These are phyloP conservation scores for Lochmaea capreae DNA, from an alignment of 2,888 invertebrate species.

Conservation along the genomic window DNA sequence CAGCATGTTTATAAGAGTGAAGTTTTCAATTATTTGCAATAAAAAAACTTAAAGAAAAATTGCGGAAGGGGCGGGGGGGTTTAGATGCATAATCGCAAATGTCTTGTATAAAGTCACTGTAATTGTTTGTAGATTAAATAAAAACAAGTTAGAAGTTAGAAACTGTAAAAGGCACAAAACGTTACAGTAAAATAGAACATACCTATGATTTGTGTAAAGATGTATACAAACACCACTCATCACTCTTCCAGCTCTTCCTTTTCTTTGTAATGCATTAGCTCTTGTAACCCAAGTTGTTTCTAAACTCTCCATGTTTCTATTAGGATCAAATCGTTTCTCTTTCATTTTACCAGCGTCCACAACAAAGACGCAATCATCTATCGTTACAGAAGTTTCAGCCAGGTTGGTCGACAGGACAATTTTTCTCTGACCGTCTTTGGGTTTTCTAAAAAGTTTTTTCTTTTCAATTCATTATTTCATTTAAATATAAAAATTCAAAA, in stretches of 20 bases:
- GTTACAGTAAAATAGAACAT: not conserved
- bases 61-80: too few species aligned
- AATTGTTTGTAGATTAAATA: too few species aligned
- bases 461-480: not conserved
- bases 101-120: too few species aligned
- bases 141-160: too few species aligned
- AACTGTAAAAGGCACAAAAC: not conserved
- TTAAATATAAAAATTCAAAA: not conserved
- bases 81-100: too few species aligned
- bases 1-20: too few species aligned
- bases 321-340: constrained; percentile 85
- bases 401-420: constrained; percentile 93
- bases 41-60: too few species aligned
- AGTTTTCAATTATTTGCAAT: too few species aligned
- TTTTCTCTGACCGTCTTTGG: constrained; percentile 80
- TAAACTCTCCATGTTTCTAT: constrained; percentile 88
- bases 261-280: constrained; percentile 90
- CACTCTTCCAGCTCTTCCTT: constrained; percentile 91
- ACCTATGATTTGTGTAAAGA: constrained; percentile 81
- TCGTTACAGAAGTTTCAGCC: constrained; percentile 95
- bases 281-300: constrained; percentile 91
- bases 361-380: constrained; percentile 95
- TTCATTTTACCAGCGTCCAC: constrained; percentile 94
- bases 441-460: constrained; percentile 69
- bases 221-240: constrained; percentile 90